phyloP scores from a whole-genome alignment of 2,888 invertebrate genomes.

The Phrixothrix hirtus region DNA sequence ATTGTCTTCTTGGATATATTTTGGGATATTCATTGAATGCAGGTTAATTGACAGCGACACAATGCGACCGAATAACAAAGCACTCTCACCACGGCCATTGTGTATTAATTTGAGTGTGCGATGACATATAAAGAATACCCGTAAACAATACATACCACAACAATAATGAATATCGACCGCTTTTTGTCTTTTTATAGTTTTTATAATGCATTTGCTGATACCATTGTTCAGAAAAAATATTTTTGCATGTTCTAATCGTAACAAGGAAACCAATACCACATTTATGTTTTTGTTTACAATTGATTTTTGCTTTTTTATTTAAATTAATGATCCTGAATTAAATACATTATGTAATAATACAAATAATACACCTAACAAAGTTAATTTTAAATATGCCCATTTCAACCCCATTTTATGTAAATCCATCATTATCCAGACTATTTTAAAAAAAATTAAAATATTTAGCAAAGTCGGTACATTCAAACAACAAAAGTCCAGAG shows the following conservation, averaged over 20 bases:
- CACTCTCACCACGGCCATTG: slow-evolving; percentile 52
- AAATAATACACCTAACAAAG: too few species aligned
- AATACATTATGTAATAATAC: too few species aligned
- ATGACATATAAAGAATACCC: slow-evolving; percentile 52
- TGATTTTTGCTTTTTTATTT: not conserved
- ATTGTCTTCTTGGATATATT: slow-evolving; percentile 51
- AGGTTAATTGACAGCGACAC: slow-evolving; percentile 55
- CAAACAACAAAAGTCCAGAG: too few species aligned
- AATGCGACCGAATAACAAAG: slow-evolving; percentile 54
- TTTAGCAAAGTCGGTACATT: too few species aligned
- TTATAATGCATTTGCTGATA: slow-evolving; percentile 13
- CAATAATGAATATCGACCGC: slow-evolving; percentile 30
- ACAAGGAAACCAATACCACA: not conserved
- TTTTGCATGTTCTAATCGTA: not conserved
- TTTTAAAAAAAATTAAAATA: too few species aligned
- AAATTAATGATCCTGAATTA: too few species aligned
- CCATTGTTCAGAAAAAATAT: slow-evolving; percentile 9
- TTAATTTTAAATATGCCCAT: too few species aligned
- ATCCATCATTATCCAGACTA: too few species aligned
- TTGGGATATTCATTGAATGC: slow-evolving; percentile 54
- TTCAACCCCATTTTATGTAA: too few species aligned
- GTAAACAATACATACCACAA: slow-evolving; percentile 44
- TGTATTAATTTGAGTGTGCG: slow-evolving; percentile 55
- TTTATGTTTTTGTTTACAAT: not conserved
- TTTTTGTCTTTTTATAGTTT: slow-evolving; percentile 23